Conservation (phyloP, 2,113 vertebrate genomes). For the Corydoras maculifer region DNA sequence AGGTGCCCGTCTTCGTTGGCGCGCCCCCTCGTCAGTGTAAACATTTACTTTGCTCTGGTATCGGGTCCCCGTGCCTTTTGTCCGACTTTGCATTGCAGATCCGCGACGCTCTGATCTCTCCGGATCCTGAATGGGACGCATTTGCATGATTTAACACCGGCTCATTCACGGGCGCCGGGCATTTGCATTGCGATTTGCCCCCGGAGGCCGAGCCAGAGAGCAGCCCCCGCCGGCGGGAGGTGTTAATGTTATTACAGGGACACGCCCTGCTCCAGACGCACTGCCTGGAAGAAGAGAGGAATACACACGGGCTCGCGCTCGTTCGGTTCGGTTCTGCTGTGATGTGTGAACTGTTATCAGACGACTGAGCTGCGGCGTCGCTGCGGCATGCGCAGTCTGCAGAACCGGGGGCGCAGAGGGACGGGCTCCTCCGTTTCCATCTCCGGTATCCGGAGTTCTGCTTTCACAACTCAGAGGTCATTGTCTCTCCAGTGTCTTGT, state of each 20-base stretch:
- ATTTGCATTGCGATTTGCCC: slow-evolving; percentile 46
- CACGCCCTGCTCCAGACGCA: slow-evolving; percentile 29
- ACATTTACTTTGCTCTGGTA: not conserved
- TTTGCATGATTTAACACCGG: slow-evolving; percentile 48
- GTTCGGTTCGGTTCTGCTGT: slow-evolving; percentile 11
- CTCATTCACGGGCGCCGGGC: slow-evolving; percentile 15
- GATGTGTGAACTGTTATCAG: not conserved
- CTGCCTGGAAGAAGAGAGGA: slow-evolving; percentile 12
- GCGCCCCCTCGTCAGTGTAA: not conserved
- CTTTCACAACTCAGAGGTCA: too few species aligned
- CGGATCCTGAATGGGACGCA: slow-evolving; percentile 32
- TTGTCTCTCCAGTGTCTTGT: too few species aligned
- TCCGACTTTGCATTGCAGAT: slow-evolving; percentile 22
- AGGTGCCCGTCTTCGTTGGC: not conserved
- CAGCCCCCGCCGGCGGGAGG: slow-evolving; percentile 5
- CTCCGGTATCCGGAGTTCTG: too few species aligned
- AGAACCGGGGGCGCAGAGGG: too few species aligned
- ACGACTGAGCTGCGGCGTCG: too few species aligned
- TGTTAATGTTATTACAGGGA: slow-evolving; percentile 41
- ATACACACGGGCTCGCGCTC: slow-evolving; percentile 6
- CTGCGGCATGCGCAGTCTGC: too few species aligned
- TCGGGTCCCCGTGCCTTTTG: not conserved
- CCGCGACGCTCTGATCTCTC: slow-evolving; percentile 26
- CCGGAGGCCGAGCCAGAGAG: slow-evolving; percentile 4
- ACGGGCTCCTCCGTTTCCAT: too few species aligned